Conservation (phyloP, 2,113 vertebrate genomes). For the Hyperoodon ampullatus region DNA sequence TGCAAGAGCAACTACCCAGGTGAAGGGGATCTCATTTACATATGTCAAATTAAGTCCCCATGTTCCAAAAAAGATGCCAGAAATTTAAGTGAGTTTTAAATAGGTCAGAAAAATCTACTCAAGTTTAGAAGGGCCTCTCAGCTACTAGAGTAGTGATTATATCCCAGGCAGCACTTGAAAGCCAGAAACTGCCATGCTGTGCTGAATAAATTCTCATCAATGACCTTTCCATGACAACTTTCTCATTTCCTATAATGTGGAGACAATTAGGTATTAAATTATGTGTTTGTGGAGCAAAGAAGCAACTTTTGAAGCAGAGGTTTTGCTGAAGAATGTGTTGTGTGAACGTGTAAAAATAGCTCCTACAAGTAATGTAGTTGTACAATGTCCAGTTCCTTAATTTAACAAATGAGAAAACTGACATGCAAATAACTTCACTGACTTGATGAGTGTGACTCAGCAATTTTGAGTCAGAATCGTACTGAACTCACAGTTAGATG, state of each 20-base stretch:
- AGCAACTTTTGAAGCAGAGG: slow-evolving; percentile 58
- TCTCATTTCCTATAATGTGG: slow-evolving; percentile 74
- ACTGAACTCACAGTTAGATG: not conserved
- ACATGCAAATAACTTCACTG: slow-evolving; percentile 13
- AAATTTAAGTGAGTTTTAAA: slow-evolving; percentile 76
- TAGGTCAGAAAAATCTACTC: slow-evolving; percentile 74
- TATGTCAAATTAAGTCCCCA: slow-evolving; percentile 67
- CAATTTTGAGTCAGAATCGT: slow-evolving; percentile 5
- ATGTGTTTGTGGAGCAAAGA: slow-evolving; percentile 73
- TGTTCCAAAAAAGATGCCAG: slow-evolving; percentile 62
- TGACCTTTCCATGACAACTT: slow-evolving; percentile 78
- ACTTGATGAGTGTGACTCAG: not conserved
- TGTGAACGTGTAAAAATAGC: slow-evolving; percentile 55
- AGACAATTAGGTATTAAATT: slow-evolving; percentile 80
- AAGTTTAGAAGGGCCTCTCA: slow-evolving; percentile 66
- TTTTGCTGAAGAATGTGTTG: slow-evolving; percentile 43
- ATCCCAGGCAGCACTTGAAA: slow-evolving; percentile 65
- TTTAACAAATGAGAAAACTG: slow-evolving; percentile 60
- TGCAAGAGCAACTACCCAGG: slow-evolving; percentile 44
- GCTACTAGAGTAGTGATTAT: slow-evolving; percentile 72
- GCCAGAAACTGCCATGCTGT: slow-evolving; percentile 63
- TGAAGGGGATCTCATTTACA: slow-evolving; percentile 66
- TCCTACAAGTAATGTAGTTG: slow-evolving; percentile 58
- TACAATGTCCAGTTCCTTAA: slow-evolving; percentile 47
- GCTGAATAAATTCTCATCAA: slow-evolving; percentile 77